Base-by-base conservation (phyloP, 2,888 invertebrate species). In the Rhimphoctona megacephalus region DNA sequence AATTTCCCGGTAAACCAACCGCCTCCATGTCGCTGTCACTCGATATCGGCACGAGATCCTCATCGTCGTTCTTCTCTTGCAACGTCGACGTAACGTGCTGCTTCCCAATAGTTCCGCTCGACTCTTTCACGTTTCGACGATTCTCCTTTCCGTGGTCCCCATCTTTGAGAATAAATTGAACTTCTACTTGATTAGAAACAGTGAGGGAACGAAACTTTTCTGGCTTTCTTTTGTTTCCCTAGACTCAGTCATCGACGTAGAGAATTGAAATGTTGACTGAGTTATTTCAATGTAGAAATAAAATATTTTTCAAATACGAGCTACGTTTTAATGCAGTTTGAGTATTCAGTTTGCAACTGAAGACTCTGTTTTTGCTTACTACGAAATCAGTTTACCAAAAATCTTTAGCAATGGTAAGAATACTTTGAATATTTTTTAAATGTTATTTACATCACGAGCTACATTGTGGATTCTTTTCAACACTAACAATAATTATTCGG, bases 21-120 rank as follows among this genome's bases (percentile, higher is more conserved):
- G 92, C 89, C 83, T 94, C 94, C 92, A 93, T 92, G 79, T 94
- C 94, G 69, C 92, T 94, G 84, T 94, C 94, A 61, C 94, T 94
- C 2, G 94, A 94, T 61, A 94, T 94, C 22, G 94, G 92, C 67
- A 93, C 91, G 25, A 94, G 90, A 84, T 93, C 94, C 22, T 93
- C 92, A 36, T 82, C 49, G 64, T 82, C 49, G 64, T 86, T 85
- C 9, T 87, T 80, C 67, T 61, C 67, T 19, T 46, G 67, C 33
- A 77, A 85, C 30, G 54, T 70, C 79, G 79, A 54, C 6, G 61
- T 61, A 43, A 80, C 67, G 14, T 85, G 5, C 54, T 90, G 89
- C 69, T 92, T 91, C 17, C 83, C 66, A 46, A 86, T 88, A n/a
- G 88, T 19, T 25, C 85, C 89, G 80, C 89, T 89, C 6, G 89